A percentile compares a stretch with the other conserved stretches of the same genome.
Evolutionary conservation across 2,113 vertebrate genomes (phyloP).

Genomic region (Passer montanus): DNA sequence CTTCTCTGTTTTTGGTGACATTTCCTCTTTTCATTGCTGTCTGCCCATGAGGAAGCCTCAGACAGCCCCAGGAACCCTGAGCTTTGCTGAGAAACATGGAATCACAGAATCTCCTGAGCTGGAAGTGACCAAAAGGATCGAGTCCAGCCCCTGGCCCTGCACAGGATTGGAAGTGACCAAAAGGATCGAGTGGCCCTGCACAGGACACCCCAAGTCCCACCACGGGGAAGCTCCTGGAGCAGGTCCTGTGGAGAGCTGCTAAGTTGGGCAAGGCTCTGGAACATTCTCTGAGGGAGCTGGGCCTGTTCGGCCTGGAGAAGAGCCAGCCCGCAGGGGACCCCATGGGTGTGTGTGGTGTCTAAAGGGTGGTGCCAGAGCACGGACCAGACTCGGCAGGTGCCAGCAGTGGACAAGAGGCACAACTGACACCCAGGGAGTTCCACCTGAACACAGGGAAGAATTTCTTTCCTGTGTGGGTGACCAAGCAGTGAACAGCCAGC

Average conservation of each 20-base stretch:
- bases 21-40: background rate
- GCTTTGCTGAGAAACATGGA: background rate
- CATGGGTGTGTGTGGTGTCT: background rate
- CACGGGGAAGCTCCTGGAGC: background rate
- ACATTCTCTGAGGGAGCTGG: background rate
- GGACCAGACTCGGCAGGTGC: background rate
- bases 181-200: background rate
- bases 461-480: background rate
- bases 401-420: background rate
- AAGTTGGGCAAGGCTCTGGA: background rate
- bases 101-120: fast-evolving
- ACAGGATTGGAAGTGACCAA: background rate
- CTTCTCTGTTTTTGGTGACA: fast-evolving
- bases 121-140: background rate
- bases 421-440: background rate
- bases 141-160: background rate
- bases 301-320: background rate
- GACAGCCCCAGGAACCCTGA: fast-evolving
- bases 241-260: background rate
- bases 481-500: background rate
- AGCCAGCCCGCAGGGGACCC: background rate
- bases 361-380: background rate
- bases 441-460: background rate
- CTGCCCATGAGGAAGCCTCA: background rate
- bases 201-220: background rate